Percentiles rank a stretch among this genome's conserved stretches.
phyloP scores from a whole-genome alignment of 92 coral and sea anemone genomes.

The Zoanthus gigantus region DNA sequence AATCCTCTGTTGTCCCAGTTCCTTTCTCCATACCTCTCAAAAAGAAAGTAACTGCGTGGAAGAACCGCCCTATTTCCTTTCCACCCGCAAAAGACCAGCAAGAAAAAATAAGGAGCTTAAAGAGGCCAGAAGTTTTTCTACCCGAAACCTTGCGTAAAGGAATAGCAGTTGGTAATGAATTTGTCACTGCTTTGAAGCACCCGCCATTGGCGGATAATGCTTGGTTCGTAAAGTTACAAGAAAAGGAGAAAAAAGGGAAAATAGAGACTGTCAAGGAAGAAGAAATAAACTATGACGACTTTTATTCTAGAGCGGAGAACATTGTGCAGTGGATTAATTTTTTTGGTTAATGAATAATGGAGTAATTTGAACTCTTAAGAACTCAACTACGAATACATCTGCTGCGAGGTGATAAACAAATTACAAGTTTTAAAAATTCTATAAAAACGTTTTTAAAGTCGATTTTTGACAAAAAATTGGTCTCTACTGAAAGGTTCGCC shows the following conservation, averaged over 20 bases:
- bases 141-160: neutral
- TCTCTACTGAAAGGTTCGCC: neutral
- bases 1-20: slow-evolving; percentile 66
- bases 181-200: neutral
- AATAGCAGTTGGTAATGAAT: neutral
- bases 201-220: neutral
- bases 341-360: slow-evolving; percentile 1
- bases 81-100: slow-evolving; percentile 56
- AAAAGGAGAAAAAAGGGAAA: neutral
- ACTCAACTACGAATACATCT: neutral
- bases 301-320: slow-evolving; percentile 25
- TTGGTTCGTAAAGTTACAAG: neutral
- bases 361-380: neutral
- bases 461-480: too few relatives aligned
- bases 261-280: neutral
- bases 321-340: slow-evolving; percentile 44
- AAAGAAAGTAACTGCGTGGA: neutral
- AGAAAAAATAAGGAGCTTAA: slow-evolving; percentile 27
- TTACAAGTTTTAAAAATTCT: neutral
- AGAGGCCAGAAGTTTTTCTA: neutral
- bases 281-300: neutral
- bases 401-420: neutral
- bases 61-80: slow-evolving; percentile 50
- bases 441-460: neutral
- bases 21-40: slow-evolving; percentile 48